These are phyloP conservation scores for Pogonophryne albipinna DNA, from an alignment of 2,797 vertebrate genomes.

Conservation along the genomic window DNA sequence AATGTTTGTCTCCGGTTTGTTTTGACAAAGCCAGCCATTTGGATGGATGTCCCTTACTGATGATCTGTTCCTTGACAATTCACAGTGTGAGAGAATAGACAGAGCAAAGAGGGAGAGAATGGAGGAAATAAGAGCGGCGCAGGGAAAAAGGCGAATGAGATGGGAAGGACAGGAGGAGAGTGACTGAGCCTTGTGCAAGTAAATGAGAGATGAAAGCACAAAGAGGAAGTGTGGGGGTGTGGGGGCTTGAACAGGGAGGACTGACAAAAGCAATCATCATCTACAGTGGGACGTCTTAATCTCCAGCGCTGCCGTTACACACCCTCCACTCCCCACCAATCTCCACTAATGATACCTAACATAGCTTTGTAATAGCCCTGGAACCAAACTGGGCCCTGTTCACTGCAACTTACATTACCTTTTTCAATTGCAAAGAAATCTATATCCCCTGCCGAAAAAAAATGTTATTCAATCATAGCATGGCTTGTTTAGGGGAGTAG, in stretches of 20 bases:
- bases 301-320: constrained; percentile 59
- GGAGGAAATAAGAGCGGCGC: background rate
- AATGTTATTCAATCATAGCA: constrained; percentile 63
- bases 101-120: constrained; percentile 19
- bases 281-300: constrained; percentile 74
- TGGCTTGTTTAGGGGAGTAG: constrained; percentile 37
- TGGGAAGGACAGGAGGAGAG: constrained; percentile 42
- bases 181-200: constrained; percentile 62
- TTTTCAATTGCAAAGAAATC: constrained; percentile 60
- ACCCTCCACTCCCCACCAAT: constrained; percentile 57
- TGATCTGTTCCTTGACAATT: constrained; percentile 64
- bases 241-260: constrained; percentile 56
- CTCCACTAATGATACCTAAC: constrained; percentile 71
- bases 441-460: constrained; percentile 47
- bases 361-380: constrained; percentile 66
- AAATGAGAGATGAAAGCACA: constrained; percentile 76
- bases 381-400: constrained; percentile 58
- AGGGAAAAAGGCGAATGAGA: constrained; percentile 23
- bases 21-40: constrained; percentile 71
- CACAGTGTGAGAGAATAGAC: constrained; percentile 45
- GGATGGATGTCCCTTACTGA: constrained; percentile 66
- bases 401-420: constrained; percentile 53
- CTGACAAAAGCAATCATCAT: constrained; percentile 80
- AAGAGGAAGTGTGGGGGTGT: constrained; percentile 61
- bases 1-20: constrained; percentile 61